Base-by-base conservation (phyloP, 2,888 invertebrate genomes). In the Sphaerophoria rueppellii region DNA sequence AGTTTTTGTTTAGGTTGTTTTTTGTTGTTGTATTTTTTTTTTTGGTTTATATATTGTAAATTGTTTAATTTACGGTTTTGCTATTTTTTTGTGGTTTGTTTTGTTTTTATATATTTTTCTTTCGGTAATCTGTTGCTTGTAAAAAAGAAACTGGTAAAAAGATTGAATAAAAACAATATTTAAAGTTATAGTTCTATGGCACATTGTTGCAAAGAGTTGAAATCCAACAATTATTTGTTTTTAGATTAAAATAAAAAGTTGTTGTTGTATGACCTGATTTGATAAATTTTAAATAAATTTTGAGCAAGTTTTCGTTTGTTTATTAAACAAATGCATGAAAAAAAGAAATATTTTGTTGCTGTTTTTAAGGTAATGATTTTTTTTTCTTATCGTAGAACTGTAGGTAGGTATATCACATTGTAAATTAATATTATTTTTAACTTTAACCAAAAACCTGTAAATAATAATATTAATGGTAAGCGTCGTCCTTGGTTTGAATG, bases 101-200 rank as follows among this genome's bases (percentile, higher is more conserved):
- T 82, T 80, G 57, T 77, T 55, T 61, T 70, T 65, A 57, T 78
- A 55, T 80, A 16, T 61, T 82, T 61, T 74, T 75, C 65, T 54
- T 52, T 77, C 48, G 74, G 82, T 82, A 82, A 82, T 78, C 70
- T 80, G 85, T 85, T 85, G 81, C 85, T 85, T 85, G 85, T 85
- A 85, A 85, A 85, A 83, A 85, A 85, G 85, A 85, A 85, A 85
- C 85, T 85, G 85, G 85, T 85, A 85, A 81, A 82, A 80, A 81
- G 72, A 76, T 81, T 85, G 76, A 85, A 77, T 85, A 85, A 69
- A 85, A 81, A 81, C 81, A 85, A 85, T 81, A 85, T 76, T 85
- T 85, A 85, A 85, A 85, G 85, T 85, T 85, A 81, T 81, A 85
- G 85, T 85, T 85, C 85, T 85, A 85, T 85, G 85, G 85, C 85